Percentiles rank a stretch among this genome's conserved stretches.
These are phyloP conservation scores for Zaprionus vittiger DNA, from an alignment of 1,140 invertebrate genomes.

Conservation along the genomic window DNA sequence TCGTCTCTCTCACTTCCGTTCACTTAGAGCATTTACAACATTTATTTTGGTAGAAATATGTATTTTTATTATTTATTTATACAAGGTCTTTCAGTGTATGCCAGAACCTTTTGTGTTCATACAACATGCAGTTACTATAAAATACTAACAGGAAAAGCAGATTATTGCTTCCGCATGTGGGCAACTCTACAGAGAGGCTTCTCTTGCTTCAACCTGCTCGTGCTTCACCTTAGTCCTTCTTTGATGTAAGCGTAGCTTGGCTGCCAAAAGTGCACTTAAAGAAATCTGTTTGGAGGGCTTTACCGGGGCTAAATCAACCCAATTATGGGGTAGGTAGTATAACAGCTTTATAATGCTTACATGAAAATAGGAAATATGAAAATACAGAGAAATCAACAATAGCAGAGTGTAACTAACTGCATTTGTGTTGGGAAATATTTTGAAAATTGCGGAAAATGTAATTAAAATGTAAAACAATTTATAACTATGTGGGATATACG, in stretches of 20 bases:
- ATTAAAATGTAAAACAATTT: not conserved
- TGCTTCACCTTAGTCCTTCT: not conserved
- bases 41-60: constrained; percentile 53
- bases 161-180: constrained; percentile 72
- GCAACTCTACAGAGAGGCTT: constrained; percentile 36
- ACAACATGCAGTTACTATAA: constrained; percentile 43
- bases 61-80: constrained; percentile 59
- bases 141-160: constrained; percentile 64
- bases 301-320: constrained; percentile 21
- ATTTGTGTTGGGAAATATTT: not conserved
- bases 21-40: constrained; percentile 44
- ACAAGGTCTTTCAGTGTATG: constrained; percentile 33
- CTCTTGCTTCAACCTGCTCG: not conserved
- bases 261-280: constrained; percentile 41
- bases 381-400: constrained; percentile 1
- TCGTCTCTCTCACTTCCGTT: constrained; percentile 10
- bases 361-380: constrained; percentile 1
- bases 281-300: constrained; percentile 31
- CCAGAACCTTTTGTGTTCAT: constrained; percentile 38
- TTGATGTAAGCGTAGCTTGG: constrained; percentile 16
- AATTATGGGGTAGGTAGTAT: constrained; percentile 21
- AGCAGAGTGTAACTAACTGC: not conserved
- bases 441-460: not conserved
- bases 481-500: not conserved
- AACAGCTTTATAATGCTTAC: not conserved